Evolutionary conservation across 2,113 vertebrate species (phyloP).

Genomic region (Megaceryle torquata): DNA sequence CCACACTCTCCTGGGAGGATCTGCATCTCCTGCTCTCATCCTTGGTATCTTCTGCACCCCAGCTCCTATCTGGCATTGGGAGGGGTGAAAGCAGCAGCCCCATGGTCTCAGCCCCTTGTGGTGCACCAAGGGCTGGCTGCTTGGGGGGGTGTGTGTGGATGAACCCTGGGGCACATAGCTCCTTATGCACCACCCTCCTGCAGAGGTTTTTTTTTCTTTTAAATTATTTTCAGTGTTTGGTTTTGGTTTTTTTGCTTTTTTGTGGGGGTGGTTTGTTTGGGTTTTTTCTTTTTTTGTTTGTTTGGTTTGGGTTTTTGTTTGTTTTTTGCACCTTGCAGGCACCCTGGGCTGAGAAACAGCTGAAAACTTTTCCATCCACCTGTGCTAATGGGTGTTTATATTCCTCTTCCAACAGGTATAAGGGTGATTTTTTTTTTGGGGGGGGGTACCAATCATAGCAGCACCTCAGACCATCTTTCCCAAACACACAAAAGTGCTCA

Average conservation of each 20-base stretch:
- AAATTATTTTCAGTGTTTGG: neutral
- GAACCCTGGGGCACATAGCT: accelerated
- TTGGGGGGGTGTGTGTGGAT: neutral
- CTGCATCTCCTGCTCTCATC: neutral
- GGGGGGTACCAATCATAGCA: neutral
- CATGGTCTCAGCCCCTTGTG: accelerated
- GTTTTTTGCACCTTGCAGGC: accelerated
- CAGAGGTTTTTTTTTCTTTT: neutral
- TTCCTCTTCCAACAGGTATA: accelerated
- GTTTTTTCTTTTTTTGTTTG: neutral
- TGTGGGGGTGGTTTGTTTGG: too few species aligned
- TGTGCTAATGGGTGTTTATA: accelerated
- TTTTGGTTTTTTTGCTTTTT: neutral
- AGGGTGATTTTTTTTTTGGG: too few species aligned
- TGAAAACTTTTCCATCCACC: neutral
- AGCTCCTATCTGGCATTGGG: neutral
- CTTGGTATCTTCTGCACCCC: neutral
- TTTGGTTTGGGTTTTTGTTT: too few species aligned
- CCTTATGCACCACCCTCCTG: accelerated
- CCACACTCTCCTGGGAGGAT: neutral
- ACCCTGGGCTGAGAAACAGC: neutral
- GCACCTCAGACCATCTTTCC: neutral
- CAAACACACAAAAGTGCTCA: accelerated
- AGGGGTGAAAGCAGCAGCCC: neutral
- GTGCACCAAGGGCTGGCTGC: neutral